A percentile compares a stretch with the other conserved stretches of the same genome.
Evolutionary conservation across 2,888 invertebrate species (phyloP).

Genomic region (Caenorhabditis virilis): DNA sequence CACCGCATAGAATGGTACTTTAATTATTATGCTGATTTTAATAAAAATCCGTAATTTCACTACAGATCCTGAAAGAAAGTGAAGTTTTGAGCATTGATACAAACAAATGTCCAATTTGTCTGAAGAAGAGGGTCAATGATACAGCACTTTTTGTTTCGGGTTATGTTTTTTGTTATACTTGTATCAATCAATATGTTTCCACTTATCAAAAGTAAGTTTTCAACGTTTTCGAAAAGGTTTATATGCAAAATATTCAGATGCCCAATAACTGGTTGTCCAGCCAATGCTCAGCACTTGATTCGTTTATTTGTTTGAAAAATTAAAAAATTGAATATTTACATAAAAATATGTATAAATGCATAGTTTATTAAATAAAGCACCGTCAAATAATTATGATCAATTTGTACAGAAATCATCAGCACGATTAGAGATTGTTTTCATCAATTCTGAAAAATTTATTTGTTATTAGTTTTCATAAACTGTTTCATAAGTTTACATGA

Average conservation of each 20-base stretch:
- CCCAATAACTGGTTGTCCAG: constrained; percentile 65
- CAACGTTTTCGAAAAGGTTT: not conserved
- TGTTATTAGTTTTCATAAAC: not conserved
- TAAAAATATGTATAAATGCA: constrained; percentile 1
- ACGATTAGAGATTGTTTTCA: constrained; percentile 24
- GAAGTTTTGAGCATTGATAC: constrained; percentile 59
- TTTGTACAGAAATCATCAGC: constrained; percentile 3
- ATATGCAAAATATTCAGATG: constrained; percentile 43
- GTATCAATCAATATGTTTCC: constrained; percentile 64
- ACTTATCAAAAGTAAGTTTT: constrained; percentile 41
- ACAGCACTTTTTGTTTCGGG: constrained; percentile 64
- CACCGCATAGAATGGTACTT: constrained; percentile 45
- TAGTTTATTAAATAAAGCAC: constrained; percentile 5
- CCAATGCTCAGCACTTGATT: constrained; percentile 54
- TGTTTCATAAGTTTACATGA: constrained; percentile 8
- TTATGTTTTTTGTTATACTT: constrained; percentile 68
- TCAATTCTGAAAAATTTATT: constrained; percentile 17
- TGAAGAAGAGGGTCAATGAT: constrained; percentile 61
- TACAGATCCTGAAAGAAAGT: constrained; percentile 42
- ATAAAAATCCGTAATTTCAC: not conserved
- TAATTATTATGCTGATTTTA: not conserved
- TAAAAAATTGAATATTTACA: not conserved
- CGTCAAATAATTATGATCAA: constrained; percentile 5
- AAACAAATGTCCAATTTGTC: constrained; percentile 66
- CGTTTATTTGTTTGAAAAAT: constrained; percentile 47